Evolutionary conservation across 2,113 vertebrate genomes (phyloP).

Genomic region (Nyctereutes procyonoides): DNA sequence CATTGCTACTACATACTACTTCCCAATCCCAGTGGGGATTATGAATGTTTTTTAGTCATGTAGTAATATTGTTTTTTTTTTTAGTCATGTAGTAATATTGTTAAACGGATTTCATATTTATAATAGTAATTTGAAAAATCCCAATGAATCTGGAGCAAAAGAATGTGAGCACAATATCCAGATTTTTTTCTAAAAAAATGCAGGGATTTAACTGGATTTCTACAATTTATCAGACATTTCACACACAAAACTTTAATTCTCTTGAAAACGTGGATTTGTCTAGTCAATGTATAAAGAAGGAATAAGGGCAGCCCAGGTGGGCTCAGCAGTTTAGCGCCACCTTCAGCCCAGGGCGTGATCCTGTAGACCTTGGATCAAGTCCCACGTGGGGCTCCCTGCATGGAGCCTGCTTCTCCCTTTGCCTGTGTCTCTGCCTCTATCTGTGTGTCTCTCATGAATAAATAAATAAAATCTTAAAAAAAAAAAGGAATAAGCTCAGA

Average conservation of each 20-base stretch:
- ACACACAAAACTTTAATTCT: background rate
- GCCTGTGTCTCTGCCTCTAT: no score
- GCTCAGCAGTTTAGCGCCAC: no score
- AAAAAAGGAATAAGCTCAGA: background rate
- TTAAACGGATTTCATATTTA: background rate
- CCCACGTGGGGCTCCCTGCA: no score
- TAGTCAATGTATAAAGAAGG: background rate
- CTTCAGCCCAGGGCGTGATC: no score
- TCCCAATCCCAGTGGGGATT: background rate
- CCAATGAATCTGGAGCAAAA: background rate
- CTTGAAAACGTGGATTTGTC: background rate
- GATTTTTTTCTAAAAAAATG: background rate
- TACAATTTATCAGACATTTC: background rate
- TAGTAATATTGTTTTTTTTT: background rate
- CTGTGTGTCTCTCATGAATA: no score
- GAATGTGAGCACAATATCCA: background rate
- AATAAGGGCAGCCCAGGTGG: background rate
- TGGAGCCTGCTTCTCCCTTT: no score
- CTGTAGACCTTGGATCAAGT: no score
- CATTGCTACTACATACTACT: background rate
- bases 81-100: background rate
- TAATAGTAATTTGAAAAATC: constrained; percentile 27
- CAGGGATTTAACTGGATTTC: background rate
- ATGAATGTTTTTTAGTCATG: background rate
- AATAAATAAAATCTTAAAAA: no score